Percentiles rank a stretch among this genome's conserved stretches.
These are phyloP conservation scores for Dasypolia templi DNA, from an alignment of 2,888 invertebrate species.

Conservation along the genomic window DNA sequence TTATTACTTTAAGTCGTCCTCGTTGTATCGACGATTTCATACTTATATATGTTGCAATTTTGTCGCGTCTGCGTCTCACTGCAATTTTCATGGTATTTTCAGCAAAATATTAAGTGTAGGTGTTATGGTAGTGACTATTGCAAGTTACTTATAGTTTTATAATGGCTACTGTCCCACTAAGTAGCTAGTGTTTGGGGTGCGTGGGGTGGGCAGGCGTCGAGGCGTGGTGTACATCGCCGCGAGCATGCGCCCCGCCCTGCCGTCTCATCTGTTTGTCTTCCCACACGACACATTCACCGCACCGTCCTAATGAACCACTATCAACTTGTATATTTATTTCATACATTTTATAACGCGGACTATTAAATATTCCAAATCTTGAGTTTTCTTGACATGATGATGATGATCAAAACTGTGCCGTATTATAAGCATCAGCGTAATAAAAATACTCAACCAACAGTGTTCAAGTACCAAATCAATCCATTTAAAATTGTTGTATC, in stretches of 20 bases:
- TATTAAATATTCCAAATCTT: not conserved
- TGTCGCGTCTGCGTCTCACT: not conserved
- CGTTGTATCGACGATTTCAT: too few relatives aligned
- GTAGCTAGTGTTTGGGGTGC: slow-evolving; percentile 52
- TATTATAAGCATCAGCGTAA: too few relatives aligned
- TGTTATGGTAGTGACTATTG: not conserved
- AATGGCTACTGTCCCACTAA: slow-evolving; percentile 49
- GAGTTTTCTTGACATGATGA: not conserved
- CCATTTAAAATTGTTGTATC: too few relatives aligned
- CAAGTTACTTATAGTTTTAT: slow-evolving; percentile 31
- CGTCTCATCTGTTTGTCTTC: slow-evolving; percentile 80
- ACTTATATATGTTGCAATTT: too few relatives aligned
- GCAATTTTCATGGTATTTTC: not conserved
- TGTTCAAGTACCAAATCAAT: too few relatives aligned
- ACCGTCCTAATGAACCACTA: slow-evolving; percentile 17
- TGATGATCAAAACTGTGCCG: too few relatives aligned
- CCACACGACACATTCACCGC: slow-evolving; percentile 64
- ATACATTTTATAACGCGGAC: slow-evolving; percentile 12
- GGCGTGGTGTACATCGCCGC: slow-evolving; percentile 79
- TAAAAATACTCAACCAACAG: too few relatives aligned
- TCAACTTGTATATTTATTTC: slow-evolving; percentile 23
- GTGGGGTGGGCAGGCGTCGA: slow-evolving; percentile 77
- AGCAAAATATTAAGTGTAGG: slow-evolving; percentile 14
- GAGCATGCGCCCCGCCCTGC: slow-evolving; percentile 72
- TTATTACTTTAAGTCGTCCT: not conserved